Evolutionary conservation across 2,113 vertebrate genomes (phyloP), one percentile per base, ranked within the genome.

Genomic region (Catharus minimus): DNA sequence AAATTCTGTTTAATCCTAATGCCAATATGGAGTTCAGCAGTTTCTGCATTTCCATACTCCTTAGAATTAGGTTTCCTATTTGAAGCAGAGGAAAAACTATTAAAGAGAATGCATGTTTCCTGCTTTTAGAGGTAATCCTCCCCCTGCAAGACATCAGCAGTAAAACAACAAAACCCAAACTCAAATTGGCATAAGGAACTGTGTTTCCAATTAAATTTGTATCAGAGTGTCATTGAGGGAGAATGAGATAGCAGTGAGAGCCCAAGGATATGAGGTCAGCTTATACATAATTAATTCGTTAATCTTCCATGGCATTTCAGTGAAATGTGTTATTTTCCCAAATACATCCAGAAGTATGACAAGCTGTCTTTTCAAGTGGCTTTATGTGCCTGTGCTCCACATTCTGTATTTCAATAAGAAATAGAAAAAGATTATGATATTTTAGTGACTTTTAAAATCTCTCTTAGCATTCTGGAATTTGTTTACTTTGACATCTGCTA

Each of bases 211-310:
- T 88, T 83, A 81, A 69, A 89, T 86, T 71, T 60, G 12, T 58
- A 74, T 62, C 72, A 64, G 26, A 76, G 36, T 55, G 50, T 47
- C 72, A 88, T 1, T 73, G 62, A 82, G 32, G 82, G 27, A 23
- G 30, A 53, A n/a, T 36, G 50, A 62, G 58, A 64, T 12, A 84
- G 78, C 75, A 84, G 26, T 23, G 64, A 85, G 55, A 79, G 58
- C 38, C 75, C 72, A 88, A 86, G 79, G 88, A 92, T 64, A 77
- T 7, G 71, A 91, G 67, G 82, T 86, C 88, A 90, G 26, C 10
- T 91, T 67, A 89, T 83, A 89, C 56, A 86, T 88, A 88, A 92
- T 86, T 92, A 89, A 90, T 89, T 38, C 65, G 75, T 74, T 95
- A 90, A 92, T 83, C 82, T 95, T 83, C 76, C 41, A 30, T 30